Evolutionary conservation across 2,113 vertebrate species (phyloP).

Genomic region (Oreamnos americanus): DNA sequence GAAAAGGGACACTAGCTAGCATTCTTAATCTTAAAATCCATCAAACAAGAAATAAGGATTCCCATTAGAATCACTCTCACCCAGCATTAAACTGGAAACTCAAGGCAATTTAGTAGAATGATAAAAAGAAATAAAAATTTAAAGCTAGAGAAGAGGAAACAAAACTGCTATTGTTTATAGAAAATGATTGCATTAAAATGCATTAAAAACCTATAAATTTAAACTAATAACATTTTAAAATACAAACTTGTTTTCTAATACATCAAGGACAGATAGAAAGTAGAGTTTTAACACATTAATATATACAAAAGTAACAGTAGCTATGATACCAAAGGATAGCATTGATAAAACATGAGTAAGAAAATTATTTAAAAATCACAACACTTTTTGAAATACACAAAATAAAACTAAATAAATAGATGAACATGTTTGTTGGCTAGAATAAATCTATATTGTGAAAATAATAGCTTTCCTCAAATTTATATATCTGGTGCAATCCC

Average conservation of each 20-base stretch:
- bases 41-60: not conserved
- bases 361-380: not conserved
- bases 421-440: not conserved
- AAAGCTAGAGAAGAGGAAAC: not conserved
- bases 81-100: not conserved
- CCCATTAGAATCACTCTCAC: not conserved
- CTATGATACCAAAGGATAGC: not conserved
- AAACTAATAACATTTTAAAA: not conserved
- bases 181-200: not conserved
- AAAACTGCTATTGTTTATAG: not conserved
- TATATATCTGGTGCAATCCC: not conserved
- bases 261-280: not conserved
- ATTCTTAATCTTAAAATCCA: not conserved
- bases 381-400: not conserved
- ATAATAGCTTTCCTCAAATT: not conserved
- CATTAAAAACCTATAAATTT: not conserved
- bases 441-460: not conserved
- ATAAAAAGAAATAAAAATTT: not conserved
- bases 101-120: not conserved
- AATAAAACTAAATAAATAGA: not conserved
- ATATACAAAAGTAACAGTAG: not conserved
- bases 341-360: not conserved
- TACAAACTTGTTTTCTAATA: not conserved
- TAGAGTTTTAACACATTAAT: not conserved
- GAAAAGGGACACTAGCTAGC: not conserved